Evolutionary conservation across 2,888 invertebrate species (phyloP), one percentile per base, ranked within the genome.

Genomic region (Synergus umbraculus): DNA sequence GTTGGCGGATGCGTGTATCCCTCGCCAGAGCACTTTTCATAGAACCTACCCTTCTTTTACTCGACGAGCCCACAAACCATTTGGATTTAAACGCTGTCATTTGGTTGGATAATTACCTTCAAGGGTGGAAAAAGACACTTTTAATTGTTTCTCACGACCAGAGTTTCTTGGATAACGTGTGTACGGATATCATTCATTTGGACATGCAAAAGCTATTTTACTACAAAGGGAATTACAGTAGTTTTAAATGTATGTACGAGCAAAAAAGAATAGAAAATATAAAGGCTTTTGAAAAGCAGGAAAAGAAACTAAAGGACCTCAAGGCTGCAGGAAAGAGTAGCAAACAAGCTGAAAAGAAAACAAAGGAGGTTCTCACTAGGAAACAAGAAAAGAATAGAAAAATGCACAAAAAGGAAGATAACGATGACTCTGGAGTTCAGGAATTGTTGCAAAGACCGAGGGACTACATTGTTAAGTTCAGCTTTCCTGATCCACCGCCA

Each of bases 61-160:
- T 99, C 49, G 99, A 99, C 93, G 99, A 99, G 94, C 99, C 99
- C 84, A 99, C 99, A 0, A 99, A 99, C 93, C 99, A 99, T 93
- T 96, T 99, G 88, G 99, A 99, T 94, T 94, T 99, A 80, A 99
- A 99, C 91, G 99, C 99, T 85, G 99, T 99, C 76, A 99, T 99
- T 94, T 99, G 99, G 99, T 94, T 99, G 79, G 99, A 99, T 91
- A 99, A 99, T 92, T 99, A 99, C 92, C 94, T 99, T 37, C 99
- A 99, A 94, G 95, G 95, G 3, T 99, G 99, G 99, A 99, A 99
- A 93, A 99, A 99, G 91, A 99, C 99, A 0, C 93, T 99, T 4
- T 93, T 99, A 46, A 97, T 99, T 81, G 99, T 99, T 13, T 99
- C 99, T 88, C 99, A 99, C 95, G 99, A 99, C 94, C 99, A 99